A percentile compares a stretch with the other conserved stretches of the same genome.
phyloP scores from a whole-genome alignment of 1,140 invertebrate species.

The Ridgeia piscesae region DNA sequence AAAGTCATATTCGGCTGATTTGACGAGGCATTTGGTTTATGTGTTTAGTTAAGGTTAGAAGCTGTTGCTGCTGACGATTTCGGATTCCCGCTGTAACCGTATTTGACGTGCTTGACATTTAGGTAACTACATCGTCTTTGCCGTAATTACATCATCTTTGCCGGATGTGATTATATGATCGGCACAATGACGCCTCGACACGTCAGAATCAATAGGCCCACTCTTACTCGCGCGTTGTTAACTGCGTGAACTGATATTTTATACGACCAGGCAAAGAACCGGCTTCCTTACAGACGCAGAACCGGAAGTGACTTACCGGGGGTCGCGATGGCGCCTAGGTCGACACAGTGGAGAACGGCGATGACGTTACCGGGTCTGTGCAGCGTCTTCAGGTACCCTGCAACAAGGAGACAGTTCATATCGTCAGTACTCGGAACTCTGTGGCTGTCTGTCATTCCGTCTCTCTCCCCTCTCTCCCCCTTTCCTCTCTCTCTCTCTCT shows the following conservation, averaged over 20 bases:
- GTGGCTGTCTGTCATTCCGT: too few relatives aligned
- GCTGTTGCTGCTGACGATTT: neutral
- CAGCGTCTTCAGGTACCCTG: constrained; percentile 26
- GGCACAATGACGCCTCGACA: neutral
- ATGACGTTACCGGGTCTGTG: constrained; percentile 22
- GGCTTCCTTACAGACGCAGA: too few relatives aligned
- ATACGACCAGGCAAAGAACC: neutral
- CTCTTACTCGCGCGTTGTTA: neutral
- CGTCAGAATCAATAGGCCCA: neutral
- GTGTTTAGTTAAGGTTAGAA: neutral
- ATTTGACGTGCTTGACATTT: neutral
- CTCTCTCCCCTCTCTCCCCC: too few relatives aligned
- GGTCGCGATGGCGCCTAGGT: constrained; percentile 17
- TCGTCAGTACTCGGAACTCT: too few relatives aligned
- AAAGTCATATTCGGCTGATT: neutral
- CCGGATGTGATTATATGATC: neutral
- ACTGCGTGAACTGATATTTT: neutral
- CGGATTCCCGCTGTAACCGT: neutral
- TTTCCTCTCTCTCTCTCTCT: too few relatives aligned
- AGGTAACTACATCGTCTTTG: neutral
- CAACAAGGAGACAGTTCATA: neutral
- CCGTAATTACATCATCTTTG: neutral
- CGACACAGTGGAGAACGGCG: constrained; percentile 23
- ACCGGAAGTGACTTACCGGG: constrained; percentile 5
- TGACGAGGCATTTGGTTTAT: neutral